Evolutionary conservation across 2,888 invertebrate species (phyloP).

Genomic region (Torymus auratus): DNA sequence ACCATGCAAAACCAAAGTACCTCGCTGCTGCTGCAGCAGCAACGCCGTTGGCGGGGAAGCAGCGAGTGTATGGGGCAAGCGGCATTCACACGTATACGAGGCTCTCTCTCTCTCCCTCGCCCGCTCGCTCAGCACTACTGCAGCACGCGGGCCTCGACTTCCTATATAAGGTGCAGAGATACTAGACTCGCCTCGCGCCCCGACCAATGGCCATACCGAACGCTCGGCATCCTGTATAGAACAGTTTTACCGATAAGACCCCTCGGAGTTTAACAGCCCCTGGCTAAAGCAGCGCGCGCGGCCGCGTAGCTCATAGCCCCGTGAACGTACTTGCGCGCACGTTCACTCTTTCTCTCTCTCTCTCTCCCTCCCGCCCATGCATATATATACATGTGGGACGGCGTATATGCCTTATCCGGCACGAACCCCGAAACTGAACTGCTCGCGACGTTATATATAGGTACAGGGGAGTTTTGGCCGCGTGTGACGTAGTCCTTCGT

Average conservation of each 20-base stretch:
- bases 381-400: neutral
- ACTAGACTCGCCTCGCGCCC: conserved; percentile 60
- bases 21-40: too few relatives aligned
- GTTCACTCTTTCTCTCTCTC: conserved; percentile 6
- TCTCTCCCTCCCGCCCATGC: neutral
- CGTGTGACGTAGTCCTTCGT: conserved; percentile 39
- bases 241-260: conserved; percentile 75
- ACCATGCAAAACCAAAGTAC: neutral
- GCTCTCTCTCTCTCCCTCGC: too few relatives aligned
- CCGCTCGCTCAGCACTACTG: too few relatives aligned
- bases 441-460: conserved; percentile 24
- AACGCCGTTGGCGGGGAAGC: too few relatives aligned
- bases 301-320: conserved; percentile 58
- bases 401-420: conserved; percentile 33
- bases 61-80: neutral
- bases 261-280: conserved; percentile 73
- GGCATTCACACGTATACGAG: conserved; percentile 17
- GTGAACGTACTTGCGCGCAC: conserved; percentile 13
- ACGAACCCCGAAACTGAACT: conserved; percentile 52
- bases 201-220: conserved; percentile 60
- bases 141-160: conserved; percentile 14
- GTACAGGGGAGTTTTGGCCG: too few relatives aligned
- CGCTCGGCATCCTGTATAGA: conserved; percentile 67
- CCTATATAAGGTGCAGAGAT: conserved; percentile 63
- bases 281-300: conserved; percentile 67